Base-by-base conservation (phyloP, 2,888 invertebrate genomes). In the Archaeoteleia sp. region DNA sequence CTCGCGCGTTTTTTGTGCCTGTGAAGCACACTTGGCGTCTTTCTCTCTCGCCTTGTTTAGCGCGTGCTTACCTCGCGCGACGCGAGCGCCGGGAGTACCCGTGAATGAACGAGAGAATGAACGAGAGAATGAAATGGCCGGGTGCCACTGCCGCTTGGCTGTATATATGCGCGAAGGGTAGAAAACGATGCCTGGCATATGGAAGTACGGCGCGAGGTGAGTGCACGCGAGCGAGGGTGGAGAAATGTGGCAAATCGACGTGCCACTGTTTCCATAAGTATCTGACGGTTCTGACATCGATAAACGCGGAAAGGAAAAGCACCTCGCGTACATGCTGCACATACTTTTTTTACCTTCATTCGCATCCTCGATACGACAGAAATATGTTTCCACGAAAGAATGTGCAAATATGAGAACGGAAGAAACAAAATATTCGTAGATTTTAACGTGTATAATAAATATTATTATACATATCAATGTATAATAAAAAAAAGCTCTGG, bases 101-200 rank as follows among this genome's bases (percentile, higher is more conserved):
- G 42, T 48, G 66, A 70, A 73, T 65, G 55, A 70, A 67, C 34
- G 61, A 51, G 40, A 61, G 66, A 70, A 73, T 65, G 55, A 70
- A 67, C 34, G 61, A 51, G 40, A 61, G 55, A 73, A 54, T 63
- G 46, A 48, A 58, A 67, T 43, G 54, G 54, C 32, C 29, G 15
- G 45, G 29, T 34, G 37, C 29, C 8, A 20, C 20, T 20, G 5
- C 5, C 20, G 20, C 20, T 20, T 5, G 20, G 20, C 20, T 20
- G 20, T 20, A 5, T 20, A 5, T 20, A 5, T 20, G 20, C 32
- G 20, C 30, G 29, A 25, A 42, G 34, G 39, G 42, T 20, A 23
- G 53, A 53, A 53, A 53, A 53, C 42, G 53, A 53, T 53, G 34
- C 20, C 40, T 30, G 27, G 40, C 53, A 45, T 34, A 35, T 45